phyloP scores from a whole-genome alignment of 2,797 vertebrate species.

The Leptodactylus fallax region DNA sequence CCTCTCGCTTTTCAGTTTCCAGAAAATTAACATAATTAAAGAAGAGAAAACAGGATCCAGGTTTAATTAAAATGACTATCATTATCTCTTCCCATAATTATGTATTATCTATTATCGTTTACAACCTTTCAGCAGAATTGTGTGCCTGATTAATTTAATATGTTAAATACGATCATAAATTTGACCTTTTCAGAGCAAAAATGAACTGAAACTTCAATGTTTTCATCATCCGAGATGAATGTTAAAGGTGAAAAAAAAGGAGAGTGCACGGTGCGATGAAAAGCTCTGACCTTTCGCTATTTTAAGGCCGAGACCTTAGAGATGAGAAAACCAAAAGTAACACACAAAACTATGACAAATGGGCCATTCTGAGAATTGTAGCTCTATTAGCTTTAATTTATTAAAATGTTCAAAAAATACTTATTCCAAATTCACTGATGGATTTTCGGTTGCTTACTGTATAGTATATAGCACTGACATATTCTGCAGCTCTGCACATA shows the following conservation, averaged over 20 bases:
- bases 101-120: conserved; percentile 54
- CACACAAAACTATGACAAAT: conserved; percentile 7
- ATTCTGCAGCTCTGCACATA: too few relatives aligned
- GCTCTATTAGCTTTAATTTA: not conserved
- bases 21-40: conserved; percentile 60
- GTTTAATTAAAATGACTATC: conserved; percentile 63
- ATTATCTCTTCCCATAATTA: conserved; percentile 61
- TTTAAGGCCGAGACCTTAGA: conserved; percentile 15
- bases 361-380: not conserved
- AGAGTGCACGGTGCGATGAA: not conserved
- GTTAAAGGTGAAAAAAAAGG: conserved; percentile 26
- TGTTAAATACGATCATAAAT: conserved; percentile 42
- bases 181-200: conserved; percentile 56
- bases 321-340: conserved; percentile 9
- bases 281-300: conserved; percentile 44
- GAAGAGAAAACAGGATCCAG: conserved; percentile 58
- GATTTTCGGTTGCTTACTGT: too few relatives aligned
- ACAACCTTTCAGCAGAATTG: conserved; percentile 56
- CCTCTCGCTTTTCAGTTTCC: conserved; percentile 31
- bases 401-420: too few relatives aligned
- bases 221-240: conserved; percentile 44
- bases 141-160: conserved; percentile 55
- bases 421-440: too few relatives aligned
- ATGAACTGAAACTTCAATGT: conserved; percentile 44
- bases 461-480: too few relatives aligned